Evolutionary conservation across 2,888 invertebrate species (phyloP).

Genomic region (Megaustenia siamemsis): DNA sequence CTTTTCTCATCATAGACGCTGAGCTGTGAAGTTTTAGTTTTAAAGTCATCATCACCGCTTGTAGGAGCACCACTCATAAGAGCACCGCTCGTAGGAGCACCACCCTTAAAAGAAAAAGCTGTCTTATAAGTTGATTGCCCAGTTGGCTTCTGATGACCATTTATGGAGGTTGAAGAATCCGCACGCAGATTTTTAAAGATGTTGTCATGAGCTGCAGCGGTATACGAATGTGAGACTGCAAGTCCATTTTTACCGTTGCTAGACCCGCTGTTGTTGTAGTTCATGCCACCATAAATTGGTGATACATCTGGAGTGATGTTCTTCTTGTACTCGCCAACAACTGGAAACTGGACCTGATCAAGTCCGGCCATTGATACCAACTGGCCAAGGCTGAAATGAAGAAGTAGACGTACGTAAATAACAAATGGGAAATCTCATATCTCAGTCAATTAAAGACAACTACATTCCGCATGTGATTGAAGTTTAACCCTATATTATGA

Average conservation of each 20-base stretch:
- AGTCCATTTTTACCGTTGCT: constrained; percentile 2
- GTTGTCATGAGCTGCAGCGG: not conserved
- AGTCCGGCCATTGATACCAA: constrained; percentile 77
- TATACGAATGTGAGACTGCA: not conserved
- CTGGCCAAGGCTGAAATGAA: constrained; percentile 77
- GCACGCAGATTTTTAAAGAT: constrained; percentile 14
- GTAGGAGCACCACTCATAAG: no score
- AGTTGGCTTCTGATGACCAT: constrained; percentile 1
- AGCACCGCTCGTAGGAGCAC: no score
- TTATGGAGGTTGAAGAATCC: not conserved
- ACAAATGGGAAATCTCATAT: not conserved
- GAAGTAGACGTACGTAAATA: constrained; percentile 46
- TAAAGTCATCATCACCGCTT: no score
- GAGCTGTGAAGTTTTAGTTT: not conserved
- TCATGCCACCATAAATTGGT: not conserved
- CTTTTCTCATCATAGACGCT: constrained; percentile 33
- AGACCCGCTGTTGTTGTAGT: constrained; percentile 23
- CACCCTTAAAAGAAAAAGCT: not conserved
- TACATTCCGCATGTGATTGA: no score
- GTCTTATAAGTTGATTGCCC: not conserved
- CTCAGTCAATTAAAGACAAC: not conserved
- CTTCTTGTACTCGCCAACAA: constrained; percentile 35
- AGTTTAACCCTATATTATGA: no score
- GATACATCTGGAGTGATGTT: not conserved
- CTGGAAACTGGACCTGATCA: constrained; percentile 68